These are phyloP conservation scores for Proales similis DNA, from an alignment of 1,140 invertebrate species.

Conservation along the genomic window DNA sequence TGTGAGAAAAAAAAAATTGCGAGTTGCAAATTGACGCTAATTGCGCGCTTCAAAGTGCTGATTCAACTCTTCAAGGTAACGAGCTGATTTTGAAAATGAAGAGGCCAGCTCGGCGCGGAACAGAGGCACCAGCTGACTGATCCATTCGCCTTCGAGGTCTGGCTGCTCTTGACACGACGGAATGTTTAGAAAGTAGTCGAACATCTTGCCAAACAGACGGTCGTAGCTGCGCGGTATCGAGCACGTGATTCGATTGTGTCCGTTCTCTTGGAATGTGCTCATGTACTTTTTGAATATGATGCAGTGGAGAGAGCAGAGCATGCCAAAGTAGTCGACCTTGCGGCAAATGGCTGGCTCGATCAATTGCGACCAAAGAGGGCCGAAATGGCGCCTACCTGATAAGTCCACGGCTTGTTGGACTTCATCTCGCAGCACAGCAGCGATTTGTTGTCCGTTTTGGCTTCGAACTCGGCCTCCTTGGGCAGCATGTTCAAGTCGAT, in stretches of 20 bases:
- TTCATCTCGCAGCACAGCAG: conserved; percentile 25
- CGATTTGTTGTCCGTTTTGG: conserved; percentile 31
- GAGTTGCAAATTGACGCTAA: not conserved
- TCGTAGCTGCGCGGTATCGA: conserved; percentile 28
- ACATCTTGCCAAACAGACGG: conserved; percentile 13
- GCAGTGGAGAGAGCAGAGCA: conserved; percentile 34
- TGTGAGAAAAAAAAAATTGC: not conserved
- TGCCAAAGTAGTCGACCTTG: conserved; percentile 36
- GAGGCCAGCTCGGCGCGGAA: conserved; percentile 6
- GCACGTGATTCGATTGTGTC: conserved; percentile 17
- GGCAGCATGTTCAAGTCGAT: conserved; percentile 22
- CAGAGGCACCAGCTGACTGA: not conserved
- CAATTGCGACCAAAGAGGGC: too few species aligned
- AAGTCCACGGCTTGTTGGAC: conserved; percentile 27
- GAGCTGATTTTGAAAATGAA: conserved; percentile 11
- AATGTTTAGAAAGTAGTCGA: conserved; percentile 33
- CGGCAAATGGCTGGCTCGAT: too few species aligned
- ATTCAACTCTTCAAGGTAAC: conserved; percentile 15
- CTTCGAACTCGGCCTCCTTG: conserved; percentile 19
- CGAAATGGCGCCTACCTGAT: too few species aligned
- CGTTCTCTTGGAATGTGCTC: conserved; percentile 34
- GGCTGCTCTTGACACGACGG: conserved; percentile 28
- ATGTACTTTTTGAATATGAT: conserved; percentile 33
- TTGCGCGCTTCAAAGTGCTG: conserved; percentile 23
- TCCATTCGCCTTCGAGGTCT: conserved; percentile 15